These are phyloP conservation scores for Aptenodytes forsteri DNA, from an alignment of 2,113 vertebrate genomes.

Conservation along the genomic window DNA sequence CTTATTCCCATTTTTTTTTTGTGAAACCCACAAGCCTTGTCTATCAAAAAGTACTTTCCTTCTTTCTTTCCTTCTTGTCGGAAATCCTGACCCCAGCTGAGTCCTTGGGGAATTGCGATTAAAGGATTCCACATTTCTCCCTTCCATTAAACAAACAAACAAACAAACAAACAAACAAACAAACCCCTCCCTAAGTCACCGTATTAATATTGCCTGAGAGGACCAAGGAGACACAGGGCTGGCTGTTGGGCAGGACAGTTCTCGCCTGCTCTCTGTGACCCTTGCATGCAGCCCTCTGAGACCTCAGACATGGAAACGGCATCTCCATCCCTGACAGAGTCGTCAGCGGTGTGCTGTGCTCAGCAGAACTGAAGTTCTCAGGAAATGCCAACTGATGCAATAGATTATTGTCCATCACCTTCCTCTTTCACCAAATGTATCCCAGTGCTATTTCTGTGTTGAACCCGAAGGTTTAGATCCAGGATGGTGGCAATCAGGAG, in stretches of 20 bases:
- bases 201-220: neutral
- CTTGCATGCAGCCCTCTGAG: neutral
- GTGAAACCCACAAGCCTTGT: neutral
- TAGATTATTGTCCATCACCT: neutral
- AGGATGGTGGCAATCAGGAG: neutral
- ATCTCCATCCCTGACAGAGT: neutral
- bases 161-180: neutral
- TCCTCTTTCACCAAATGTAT: neutral
- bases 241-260: neutral
- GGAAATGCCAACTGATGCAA: neutral
- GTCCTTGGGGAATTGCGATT: neutral
- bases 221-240: neutral
- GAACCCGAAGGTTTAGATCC: neutral
- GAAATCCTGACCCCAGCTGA: neutral
- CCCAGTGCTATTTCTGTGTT: neutral
- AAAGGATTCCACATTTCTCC: neutral
- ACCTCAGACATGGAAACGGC: neutral
- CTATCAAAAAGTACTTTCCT: neutral
- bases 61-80: neutral
- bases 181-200: neutral
- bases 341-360: no score
- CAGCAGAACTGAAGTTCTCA: neutral
- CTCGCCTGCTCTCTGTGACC: neutral
- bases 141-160: neutral
- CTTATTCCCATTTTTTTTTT: neutral